A percentile compares a stretch with the other conserved stretches of the same genome.
Evolutionary conservation across 2,888 invertebrate genomes (phyloP).

Genomic region (Cistogaster globosa): DNA sequence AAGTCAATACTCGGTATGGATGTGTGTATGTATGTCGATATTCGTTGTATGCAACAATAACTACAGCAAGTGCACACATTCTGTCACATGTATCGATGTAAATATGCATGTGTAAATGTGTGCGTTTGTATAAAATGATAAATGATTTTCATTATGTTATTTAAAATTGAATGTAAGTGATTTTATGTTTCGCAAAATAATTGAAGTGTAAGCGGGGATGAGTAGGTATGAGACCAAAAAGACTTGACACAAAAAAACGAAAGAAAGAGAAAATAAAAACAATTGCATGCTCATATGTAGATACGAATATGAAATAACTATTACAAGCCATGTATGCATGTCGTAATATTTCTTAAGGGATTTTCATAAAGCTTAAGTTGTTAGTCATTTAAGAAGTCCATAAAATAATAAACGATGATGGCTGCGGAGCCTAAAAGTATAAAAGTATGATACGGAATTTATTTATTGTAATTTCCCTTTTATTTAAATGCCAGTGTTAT

Average conservation of each 20-base stretch:
- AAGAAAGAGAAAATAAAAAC: background rate
- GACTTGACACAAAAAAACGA: background rate
- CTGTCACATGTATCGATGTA: background rate
- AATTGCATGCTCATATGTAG: background rate
- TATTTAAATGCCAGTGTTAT: background rate
- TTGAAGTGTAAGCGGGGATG: conserved; percentile 46
- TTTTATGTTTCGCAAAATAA: conserved; percentile 68
- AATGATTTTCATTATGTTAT: conserved; percentile 71
- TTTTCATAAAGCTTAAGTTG: conserved; percentile 56
- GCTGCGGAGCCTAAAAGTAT: background rate
- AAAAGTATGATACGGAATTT: conserved; percentile 12
- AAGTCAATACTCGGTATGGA: conserved; percentile 24
- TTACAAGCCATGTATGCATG: conserved; percentile 10
- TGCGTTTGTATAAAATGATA: conserved; percentile 57
- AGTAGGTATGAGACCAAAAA: conserved; percentile 12
- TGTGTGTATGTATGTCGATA: background rate
- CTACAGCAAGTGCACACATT: conserved; percentile 8
- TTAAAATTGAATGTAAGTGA: conserved; percentile 70
- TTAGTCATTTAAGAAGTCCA: conserved; percentile 55
- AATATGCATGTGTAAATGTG: background rate
- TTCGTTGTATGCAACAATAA: conserved; percentile 31
- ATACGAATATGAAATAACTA: background rate
- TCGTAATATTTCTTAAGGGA: conserved; percentile 46
- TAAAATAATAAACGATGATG: conserved; percentile 32
- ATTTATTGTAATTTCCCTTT: conserved; percentile 21